Evolutionary conservation across 2,888 invertebrate genomes (phyloP), one percentile per base, ranked within the genome.

Genomic region (Catocala sponsa): DNA sequence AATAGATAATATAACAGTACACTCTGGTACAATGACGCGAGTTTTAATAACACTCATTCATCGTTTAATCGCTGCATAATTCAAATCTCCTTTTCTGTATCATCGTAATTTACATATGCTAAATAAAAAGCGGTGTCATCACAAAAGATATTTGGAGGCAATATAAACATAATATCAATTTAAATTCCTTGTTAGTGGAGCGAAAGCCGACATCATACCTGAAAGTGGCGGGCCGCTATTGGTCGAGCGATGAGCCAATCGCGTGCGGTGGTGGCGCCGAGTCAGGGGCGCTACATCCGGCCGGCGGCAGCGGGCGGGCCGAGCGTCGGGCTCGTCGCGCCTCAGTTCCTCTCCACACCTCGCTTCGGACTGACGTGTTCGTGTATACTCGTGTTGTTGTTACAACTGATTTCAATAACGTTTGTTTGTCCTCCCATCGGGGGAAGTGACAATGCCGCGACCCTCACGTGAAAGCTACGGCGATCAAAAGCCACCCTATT

Each of bases 401-500:
- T 79, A 65, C 68, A 61, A 78, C 70, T 82, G 64, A 79, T 64
- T 69, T 78, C 61, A 70, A 56, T 68, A 78, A 63, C 56, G 67
- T 70, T 70, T 58, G 68, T 70, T 63, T 71, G 66, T 76, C 62
- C 65, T 77, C 61, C 73, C 63, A 63, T 63, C 70, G 65, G 79
- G 81, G 80, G 71, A 75, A 87, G 92, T 89, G 91, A 92, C 75
- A 65, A 99, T 99, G 99, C 99, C 99, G 89, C 97, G 99, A 87
- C 99, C 99, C 80, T 98, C 99, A 83, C 97, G 99, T 80, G 99
- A 99, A 92, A 98, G 98, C 63, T 99, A 99, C 94, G 98, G 99
- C 88, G 99, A 99, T 91, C 99, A 99, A 94, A 99, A 99, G 92
- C 99, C 99, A 61, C 99, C 99, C 32, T 99, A 99, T 91, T 99